Evolutionary conservation across 2,113 vertebrate genomes (phyloP).

Genomic region (Lophura nycthemera): DNA sequence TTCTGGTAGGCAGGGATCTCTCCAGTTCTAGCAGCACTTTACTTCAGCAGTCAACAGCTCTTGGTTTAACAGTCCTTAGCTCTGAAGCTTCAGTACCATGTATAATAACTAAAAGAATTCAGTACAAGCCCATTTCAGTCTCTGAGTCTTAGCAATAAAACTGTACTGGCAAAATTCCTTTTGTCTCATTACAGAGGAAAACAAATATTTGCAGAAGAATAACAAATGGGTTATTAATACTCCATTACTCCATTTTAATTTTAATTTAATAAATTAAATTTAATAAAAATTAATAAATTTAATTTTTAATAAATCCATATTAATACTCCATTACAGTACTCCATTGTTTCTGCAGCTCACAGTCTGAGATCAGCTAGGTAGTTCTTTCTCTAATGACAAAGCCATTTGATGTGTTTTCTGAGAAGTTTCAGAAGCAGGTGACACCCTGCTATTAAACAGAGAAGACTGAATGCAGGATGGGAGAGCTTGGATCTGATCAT

Average conservation of each 20-base stretch:
- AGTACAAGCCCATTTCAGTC: not conserved
- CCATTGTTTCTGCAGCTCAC: not conserved
- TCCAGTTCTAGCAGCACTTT: rapidly evolving
- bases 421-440: not conserved
- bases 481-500: not conserved
- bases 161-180: not conserved
- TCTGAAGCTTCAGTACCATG: not conserved
- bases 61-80: not conserved
- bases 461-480: not conserved
- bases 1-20: not conserved
- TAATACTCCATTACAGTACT: not conserved
- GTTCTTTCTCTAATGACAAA: not conserved
- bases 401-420: not conserved
- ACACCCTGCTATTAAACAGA: not conserved
- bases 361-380: not conserved
- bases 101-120: not conserved
- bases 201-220: not conserved
- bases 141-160: not conserved
- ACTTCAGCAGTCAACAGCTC: not conserved
- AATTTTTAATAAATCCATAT: too few relatives aligned
- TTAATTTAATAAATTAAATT: too few relatives aligned
- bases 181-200: not conserved
- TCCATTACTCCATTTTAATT: too few relatives aligned
- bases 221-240: not conserved
- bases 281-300: too few relatives aligned